Evolutionary conservation across 2,888 invertebrate genomes (phyloP), one percentile per base, ranked within the genome.

Genomic region (Steromphala cineraria): DNA sequence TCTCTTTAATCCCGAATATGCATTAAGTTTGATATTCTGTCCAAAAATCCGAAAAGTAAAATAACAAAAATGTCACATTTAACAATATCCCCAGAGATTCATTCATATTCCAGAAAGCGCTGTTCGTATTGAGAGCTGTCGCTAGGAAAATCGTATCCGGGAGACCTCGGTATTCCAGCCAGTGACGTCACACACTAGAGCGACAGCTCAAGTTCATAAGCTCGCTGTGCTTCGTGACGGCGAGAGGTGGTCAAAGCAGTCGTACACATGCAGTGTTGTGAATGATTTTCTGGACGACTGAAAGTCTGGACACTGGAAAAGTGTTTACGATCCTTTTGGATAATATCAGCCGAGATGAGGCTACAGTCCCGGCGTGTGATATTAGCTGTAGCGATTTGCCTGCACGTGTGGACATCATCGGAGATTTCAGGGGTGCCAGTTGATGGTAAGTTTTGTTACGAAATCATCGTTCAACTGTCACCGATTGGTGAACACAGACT

Each of bases 261-360:
- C 36, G 19, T 71, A 40, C 71, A 28, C 13, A 71, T 71, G 71
- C 31, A 71, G 28, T n/a, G n/a, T 71, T 71, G 71, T 71, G 71
- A 71, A 71, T 40, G 71, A 31, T 71, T 71, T 36, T 19, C 19
- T 36, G 71, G 71, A 71, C 71, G n/a, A 28, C 28, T 19, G 40
- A 19, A n/a, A 71, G 31, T 40, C 71, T 71, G 71, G 36, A 31
- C 71, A 19, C 71, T 71, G 71, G 71, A 31, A 28, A 71, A 71
- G 40, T 71, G 40, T 31, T 24, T 71, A 71, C 71, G 36, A 71
- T 71, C 71, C 36, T 31, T 40, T 71, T 71, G 71, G 71, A 71
- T 71, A 71, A 36, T 36, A 36, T 36, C 15, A 71, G 71, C 71
- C 71, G 40, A 31, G 19, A 71, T 71, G 71, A 36, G 71, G 71